phyloP scores from a whole-genome alignment of 2,888 invertebrate species.

The Macrophya annulata region DNA sequence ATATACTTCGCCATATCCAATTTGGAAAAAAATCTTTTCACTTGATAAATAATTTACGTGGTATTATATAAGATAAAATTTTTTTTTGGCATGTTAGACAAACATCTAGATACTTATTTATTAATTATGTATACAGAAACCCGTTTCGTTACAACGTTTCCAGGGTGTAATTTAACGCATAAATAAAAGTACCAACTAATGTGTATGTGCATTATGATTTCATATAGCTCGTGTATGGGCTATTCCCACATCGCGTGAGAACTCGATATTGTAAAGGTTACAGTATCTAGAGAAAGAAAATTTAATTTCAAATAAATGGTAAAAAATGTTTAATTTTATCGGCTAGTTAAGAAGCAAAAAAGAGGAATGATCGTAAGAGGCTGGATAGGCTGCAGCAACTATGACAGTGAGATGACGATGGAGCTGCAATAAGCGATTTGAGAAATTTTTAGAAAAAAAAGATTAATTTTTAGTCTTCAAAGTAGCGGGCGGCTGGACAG shows the following conservation, averaged over 20 bases:
- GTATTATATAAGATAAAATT: too few relatives aligned
- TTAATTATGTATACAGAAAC: background rate
- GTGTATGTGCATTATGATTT: background rate
- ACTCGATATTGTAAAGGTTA: background rate
- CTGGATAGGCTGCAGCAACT: conserved; percentile 38
- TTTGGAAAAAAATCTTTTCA: background rate
- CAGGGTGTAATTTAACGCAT: background rate
- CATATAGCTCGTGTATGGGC: background rate
- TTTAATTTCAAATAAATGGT: background rate
- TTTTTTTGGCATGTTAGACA: conserved; percentile 10
- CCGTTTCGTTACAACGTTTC: background rate
- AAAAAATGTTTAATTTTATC: background rate
- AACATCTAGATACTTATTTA: background rate
- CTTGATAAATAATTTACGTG: background rate
- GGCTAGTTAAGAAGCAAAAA: conserved; percentile 58
- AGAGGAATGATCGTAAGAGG: conserved; percentile 56
- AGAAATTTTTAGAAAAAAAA: background rate
- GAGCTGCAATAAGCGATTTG: conserved; percentile 17
- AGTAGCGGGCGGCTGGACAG: conserved; percentile 41
- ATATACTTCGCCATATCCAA: background rate
- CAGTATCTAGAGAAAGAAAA: background rate
- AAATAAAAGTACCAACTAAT: background rate
- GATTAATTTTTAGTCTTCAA: background rate
- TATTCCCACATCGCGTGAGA: background rate
- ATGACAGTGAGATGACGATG: background rate